Percentiles rank a stretch among this genome's conserved stretches.
Evolutionary conservation across 2,113 vertebrate species (phyloP).

Genomic region (Halcyon malimbica): DNA sequence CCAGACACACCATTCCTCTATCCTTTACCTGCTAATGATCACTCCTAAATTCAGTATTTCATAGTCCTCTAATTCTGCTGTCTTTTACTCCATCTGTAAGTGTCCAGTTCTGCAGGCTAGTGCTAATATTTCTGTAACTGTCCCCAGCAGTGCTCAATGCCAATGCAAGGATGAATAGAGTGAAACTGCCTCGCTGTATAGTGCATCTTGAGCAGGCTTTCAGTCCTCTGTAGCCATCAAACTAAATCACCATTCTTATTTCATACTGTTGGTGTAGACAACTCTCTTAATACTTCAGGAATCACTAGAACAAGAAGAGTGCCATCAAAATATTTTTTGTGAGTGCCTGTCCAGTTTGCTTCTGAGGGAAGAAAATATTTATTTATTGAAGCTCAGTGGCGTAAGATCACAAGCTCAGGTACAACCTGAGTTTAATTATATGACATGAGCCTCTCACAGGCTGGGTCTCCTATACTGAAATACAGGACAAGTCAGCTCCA

Average conservation of each 20-base stretch:
- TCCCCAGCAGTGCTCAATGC: neutral
- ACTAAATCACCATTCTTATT: neutral
- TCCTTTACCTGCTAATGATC: neutral
- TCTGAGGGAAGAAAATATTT: neutral
- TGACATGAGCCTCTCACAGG: neutral
- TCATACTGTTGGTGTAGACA: neutral
- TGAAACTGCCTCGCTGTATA: neutral
- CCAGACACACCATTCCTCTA: neutral
- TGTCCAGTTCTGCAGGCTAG: neutral
- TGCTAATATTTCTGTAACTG: neutral
- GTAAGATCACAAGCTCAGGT: neutral
- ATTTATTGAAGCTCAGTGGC: neutral
- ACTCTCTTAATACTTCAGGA: neutral
- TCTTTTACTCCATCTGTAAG: slow-evolving; percentile 2
- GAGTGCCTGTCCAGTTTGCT: neutral
- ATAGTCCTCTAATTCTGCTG: neutral
- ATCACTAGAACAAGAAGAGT: neutral
- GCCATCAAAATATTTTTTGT: neutral
- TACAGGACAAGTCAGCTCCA: neutral
- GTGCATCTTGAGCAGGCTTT: neutral
- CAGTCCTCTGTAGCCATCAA: neutral
- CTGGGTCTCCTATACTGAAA: neutral
- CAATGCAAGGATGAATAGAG: neutral
- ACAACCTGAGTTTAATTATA: neutral
- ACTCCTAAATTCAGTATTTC: neutral